These are phyloP conservation scores for Hippoglossus hippoglossus DNA, from an alignment of 2,797 vertebrate species.

Conservation along the genomic window DNA sequence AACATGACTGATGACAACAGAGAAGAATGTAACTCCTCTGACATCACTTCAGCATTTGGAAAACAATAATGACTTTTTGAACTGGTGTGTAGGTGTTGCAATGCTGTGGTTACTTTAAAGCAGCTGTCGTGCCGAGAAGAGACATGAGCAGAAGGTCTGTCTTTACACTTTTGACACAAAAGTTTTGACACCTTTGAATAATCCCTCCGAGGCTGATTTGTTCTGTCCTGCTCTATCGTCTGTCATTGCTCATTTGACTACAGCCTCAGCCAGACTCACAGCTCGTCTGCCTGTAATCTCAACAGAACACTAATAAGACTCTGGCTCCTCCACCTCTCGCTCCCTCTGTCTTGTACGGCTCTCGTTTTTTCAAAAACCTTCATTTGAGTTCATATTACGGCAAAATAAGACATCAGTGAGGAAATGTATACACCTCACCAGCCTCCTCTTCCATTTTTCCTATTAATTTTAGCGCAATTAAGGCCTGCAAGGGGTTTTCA, in stretches of 20 bases:
- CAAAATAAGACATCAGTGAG: slow-evolving; percentile 27
- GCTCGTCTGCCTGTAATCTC: slow-evolving; percentile 26
- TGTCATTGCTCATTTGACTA: slow-evolving; percentile 45
- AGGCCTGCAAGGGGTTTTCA: slow-evolving; percentile 59
- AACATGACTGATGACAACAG: background rate
- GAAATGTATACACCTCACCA: background rate
- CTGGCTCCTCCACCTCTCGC: slow-evolving; percentile 9
- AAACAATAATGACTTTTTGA: too few relatives aligned
- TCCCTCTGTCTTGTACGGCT: background rate
- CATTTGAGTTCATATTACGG: slow-evolving; percentile 36
- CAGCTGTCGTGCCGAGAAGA: background rate
- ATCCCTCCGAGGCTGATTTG: slow-evolving; percentile 17
- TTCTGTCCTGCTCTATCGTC: slow-evolving; percentile 3
- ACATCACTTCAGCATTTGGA: background rate
- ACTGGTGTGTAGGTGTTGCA: background rate
- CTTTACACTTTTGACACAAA: slow-evolving; percentile 12
- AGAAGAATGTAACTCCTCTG: background rate
- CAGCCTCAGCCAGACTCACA: slow-evolving; percentile 24
- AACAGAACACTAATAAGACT: slow-evolving; percentile 33
- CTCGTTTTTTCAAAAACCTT: background rate
- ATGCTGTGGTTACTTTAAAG: background rate
- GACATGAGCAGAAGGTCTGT: background rate
- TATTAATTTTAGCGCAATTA: slow-evolving; percentile 62
- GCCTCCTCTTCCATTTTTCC: slow-evolving; percentile 43
- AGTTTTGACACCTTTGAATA: slow-evolving; percentile 25